Percentiles rank a stretch among this genome's conserved stretches.
Conservation (phyloP, 2,113 vertebrate species). For the Albula goreensis region DNA sequence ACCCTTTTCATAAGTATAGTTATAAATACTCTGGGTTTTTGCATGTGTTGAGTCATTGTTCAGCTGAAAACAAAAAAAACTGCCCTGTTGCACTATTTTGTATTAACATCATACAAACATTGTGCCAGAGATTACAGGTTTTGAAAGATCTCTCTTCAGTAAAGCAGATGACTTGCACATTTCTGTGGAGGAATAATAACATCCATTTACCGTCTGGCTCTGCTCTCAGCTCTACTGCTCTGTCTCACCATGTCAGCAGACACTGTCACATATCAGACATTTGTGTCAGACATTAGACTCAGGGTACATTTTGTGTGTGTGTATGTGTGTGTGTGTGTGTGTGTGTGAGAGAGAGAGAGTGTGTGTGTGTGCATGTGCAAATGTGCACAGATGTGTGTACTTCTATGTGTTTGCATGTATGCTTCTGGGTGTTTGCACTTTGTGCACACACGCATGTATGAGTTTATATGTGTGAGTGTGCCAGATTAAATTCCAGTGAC, state of each 20-base stretch:
- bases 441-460: too few species aligned
- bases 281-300: not conserved
- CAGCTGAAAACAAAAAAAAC: not conserved
- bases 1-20: not conserved
- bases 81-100: not conserved
- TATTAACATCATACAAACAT: not conserved
- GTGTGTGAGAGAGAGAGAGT: too few species aligned
- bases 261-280: not conserved
- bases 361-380: too few species aligned
- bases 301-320: not conserved
- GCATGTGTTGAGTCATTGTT: not conserved
- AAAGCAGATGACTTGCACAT: conserved; percentile 18
- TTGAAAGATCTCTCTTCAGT: not conserved
- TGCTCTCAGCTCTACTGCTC: not conserved
- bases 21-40: not conserved
- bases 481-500: not conserved
- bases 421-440: too few species aligned
- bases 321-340: too few species aligned
- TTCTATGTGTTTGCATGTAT: too few species aligned
- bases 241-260: not conserved
- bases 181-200: not conserved
- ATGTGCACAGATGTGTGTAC: too few species aligned
- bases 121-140: not conserved
- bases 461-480: not conserved
- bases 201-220: not conserved